Conservation (phyloP, 2,888 invertebrate species). For the Lochmaea crataegi region DNA sequence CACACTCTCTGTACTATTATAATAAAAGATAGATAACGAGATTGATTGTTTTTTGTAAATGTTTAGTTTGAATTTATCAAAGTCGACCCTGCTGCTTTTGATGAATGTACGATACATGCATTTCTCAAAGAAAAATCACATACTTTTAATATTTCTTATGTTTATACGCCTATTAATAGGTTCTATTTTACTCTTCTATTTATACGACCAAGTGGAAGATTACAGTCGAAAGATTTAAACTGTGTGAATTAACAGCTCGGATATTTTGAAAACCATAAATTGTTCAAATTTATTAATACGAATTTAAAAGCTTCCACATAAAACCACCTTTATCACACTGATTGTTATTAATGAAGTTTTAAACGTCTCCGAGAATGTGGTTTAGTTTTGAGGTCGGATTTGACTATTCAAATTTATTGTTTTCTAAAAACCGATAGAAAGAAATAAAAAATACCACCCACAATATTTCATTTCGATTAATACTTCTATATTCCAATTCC, state of each 20-base stretch:
- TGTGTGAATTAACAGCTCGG: constrained; percentile 34
- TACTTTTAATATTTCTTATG: constrained; percentile 7
- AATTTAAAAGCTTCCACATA: constrained; percentile 34
- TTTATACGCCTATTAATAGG: constrained; percentile 19
- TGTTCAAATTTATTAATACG: constrained; percentile 38
- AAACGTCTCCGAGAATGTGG: constrained; percentile 18
- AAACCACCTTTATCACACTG: constrained; percentile 27
- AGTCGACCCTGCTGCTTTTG: not conserved
- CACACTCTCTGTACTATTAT: not conserved
- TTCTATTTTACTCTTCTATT: constrained; percentile 14
- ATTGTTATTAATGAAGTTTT: constrained; percentile 31
- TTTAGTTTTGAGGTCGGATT: not conserved
- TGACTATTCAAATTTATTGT: not conserved
- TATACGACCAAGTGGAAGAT: constrained; percentile 6
- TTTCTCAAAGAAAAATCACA: not conserved
- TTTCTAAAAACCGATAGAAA: not conserved
- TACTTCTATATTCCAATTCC: too few relatives aligned
- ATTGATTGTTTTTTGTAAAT: not conserved
- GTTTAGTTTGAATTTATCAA: not conserved
- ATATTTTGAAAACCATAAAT: constrained; percentile 39
- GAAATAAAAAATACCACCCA: not conserved
- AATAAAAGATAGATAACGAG: not conserved
- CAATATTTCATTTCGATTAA: too few relatives aligned
- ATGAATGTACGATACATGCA: too few relatives aligned
- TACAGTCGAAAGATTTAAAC: constrained; percentile 34